A percentile compares a stretch with the other conserved stretches of the same genome.
These are phyloP conservation scores for Eutrigla gurnardus DNA, from an alignment of 2,797 vertebrate genomes.

Conservation along the genomic window DNA sequence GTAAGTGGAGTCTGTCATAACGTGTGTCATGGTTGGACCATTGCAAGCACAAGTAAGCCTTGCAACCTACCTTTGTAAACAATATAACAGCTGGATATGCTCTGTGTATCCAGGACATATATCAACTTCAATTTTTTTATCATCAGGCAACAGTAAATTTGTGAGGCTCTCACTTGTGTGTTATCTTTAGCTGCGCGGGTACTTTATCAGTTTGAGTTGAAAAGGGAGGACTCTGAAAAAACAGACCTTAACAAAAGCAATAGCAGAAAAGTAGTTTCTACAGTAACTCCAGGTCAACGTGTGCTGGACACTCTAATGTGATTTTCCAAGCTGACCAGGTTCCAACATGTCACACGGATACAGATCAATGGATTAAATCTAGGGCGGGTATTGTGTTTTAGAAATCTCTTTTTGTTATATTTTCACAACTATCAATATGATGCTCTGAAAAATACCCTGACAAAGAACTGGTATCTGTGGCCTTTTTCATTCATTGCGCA, in stretches of 20 bases:
- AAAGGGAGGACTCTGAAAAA: constrained; percentile 50
- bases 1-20: constrained; percentile 4
- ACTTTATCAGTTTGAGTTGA: constrained; percentile 61
- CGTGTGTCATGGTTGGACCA: constrained; percentile 8
- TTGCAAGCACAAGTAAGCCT: constrained; percentile 3
- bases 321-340: constrained; percentile 23
- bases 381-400: not conserved
- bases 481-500: not conserved
- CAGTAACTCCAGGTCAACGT: constrained; percentile 26
- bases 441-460: not conserved
- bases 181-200: constrained; percentile 67
- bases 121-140: constrained; percentile 69
- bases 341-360: constrained; percentile 5
- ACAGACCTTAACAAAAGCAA: constrained; percentile 35
- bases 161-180: constrained; percentile 45
- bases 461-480: not conserved
- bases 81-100: constrained; percentile 48
- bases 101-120: constrained; percentile 46
- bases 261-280: constrained; percentile 15
- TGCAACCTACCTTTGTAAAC: constrained; percentile 31
- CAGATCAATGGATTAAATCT: constrained; percentile 3
- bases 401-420: not conserved
- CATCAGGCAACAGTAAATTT: constrained; percentile 64
- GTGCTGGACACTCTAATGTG: constrained; percentile 13
- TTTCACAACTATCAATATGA: not conserved